These are phyloP conservation scores for Aphelinus atriplicis DNA, from an alignment of 1,140 invertebrate species.

Conservation along the genomic window DNA sequence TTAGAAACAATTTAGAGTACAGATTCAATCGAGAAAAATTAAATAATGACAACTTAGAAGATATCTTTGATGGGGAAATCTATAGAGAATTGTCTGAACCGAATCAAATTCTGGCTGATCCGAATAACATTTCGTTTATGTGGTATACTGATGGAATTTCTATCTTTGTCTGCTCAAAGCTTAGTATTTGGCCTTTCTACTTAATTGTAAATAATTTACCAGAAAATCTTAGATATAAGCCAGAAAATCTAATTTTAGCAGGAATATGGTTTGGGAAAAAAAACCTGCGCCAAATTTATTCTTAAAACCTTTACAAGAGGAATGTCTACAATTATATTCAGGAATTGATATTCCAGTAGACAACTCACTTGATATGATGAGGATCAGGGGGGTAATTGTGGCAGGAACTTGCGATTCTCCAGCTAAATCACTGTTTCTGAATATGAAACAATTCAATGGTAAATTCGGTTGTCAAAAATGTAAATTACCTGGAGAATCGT, in stretches of 20 bases:
- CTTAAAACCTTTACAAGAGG: neutral
- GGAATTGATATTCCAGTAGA: neutral
- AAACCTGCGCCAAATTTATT: slow-evolving; percentile 38
- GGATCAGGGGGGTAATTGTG: slow-evolving; percentile 31
- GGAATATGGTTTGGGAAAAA: slow-evolving; percentile 39
- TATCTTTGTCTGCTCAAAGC: slow-evolving; percentile 30
- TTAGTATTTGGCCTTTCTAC: slow-evolving; percentile 35
- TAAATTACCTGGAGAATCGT: neutral
- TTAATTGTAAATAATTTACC: slow-evolving; percentile 39
- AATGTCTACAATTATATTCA: no score
- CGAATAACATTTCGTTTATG: neutral
- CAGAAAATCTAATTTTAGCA: slow-evolving; percentile 37
- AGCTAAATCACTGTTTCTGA: neutral
- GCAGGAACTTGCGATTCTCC: slow-evolving; percentile 36
- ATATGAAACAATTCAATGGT: no score
- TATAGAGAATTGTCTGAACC: slow-evolving; percentile 5
- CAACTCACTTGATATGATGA: neutral
- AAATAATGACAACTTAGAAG: slow-evolving; percentile 6
- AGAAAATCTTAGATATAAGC: slow-evolving; percentile 27
- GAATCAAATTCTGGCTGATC: slow-evolving; percentile 7
- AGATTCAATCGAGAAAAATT: neutral
- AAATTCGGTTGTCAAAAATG: no score
- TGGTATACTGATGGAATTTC: slow-evolving; percentile 20
- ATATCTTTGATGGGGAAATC: slow-evolving; percentile 2
- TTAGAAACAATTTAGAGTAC: slow-evolving; percentile 1